Percentiles rank a stretch among this genome's conserved stretches.
phyloP scores from a whole-genome alignment of 35 echinoderm and acorn worm genomes.

The Stichopus chloronotus region DNA sequence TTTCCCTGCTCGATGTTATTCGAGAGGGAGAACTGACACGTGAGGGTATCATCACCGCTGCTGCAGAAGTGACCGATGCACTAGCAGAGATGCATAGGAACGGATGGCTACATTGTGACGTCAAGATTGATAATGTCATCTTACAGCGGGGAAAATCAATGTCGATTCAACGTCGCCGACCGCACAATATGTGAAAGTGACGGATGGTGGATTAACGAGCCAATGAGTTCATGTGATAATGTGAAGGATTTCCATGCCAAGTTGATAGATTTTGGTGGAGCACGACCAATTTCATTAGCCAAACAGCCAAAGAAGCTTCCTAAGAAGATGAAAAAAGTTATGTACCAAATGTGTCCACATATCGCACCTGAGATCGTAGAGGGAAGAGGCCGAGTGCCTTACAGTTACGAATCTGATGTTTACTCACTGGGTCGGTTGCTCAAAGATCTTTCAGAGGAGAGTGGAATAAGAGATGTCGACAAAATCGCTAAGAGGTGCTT shows the following conservation, averaged over 20 bases:
- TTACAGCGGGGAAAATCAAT: not conserved
- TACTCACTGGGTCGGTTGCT: conserved; percentile 14
- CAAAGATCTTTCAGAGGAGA: not conserved
- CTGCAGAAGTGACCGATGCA: conserved; percentile 1
- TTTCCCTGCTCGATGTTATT: not conserved
- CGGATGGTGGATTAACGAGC: conserved; percentile 12
- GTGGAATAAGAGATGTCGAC: not conserved
- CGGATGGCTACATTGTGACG: conserved; percentile 44
- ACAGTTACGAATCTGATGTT: conserved; percentile 30
- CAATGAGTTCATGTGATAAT: not conserved
- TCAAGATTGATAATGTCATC: conserved; percentile 20
- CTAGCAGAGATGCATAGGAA: conserved; percentile 32
- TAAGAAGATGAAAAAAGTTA: not conserved
- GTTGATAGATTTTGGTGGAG: conserved; percentile 39
- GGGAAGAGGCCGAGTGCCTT: not conserved
- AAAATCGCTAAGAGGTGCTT: conserved; percentile 7
- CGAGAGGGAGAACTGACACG: not conserved
- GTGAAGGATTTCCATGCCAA: not conserved
- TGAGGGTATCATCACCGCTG: conserved; percentile 5
- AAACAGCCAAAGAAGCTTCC: conserved; percentile 1
- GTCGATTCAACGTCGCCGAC: no score
- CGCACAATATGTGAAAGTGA: not conserved
- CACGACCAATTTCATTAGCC: not conserved
- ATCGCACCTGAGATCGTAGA: conserved; percentile 34
- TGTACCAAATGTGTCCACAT: not conserved